These are phyloP conservation scores for Pristionchus entomophagus DNA, from an alignment of 2,888 invertebrate species.

Conservation along the genomic window DNA sequence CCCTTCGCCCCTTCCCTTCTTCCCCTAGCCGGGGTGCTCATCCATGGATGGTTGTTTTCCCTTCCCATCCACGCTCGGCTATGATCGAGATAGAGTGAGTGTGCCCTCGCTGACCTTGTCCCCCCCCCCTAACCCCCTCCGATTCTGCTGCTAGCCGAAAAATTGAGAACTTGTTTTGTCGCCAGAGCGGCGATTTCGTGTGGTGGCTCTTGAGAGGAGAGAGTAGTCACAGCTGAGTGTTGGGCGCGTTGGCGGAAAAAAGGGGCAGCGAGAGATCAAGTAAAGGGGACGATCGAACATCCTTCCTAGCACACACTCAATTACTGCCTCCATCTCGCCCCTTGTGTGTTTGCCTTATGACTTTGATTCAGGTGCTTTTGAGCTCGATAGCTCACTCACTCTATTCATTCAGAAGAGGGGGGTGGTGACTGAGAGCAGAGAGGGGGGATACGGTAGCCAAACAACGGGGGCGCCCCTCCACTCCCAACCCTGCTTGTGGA, in stretches of 20 bases:
- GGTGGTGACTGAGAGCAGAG: background rate
- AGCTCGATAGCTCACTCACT: constrained; percentile 6
- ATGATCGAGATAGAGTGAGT: background rate
- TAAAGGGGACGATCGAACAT: background rate
- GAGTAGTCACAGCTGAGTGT: constrained; percentile 23
- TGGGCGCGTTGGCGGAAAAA: background rate
- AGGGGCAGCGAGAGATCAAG: constrained; percentile 22
- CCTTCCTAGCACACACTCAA: background rate
- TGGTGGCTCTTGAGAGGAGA: constrained; percentile 5
- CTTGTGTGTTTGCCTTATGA: constrained; percentile 23
- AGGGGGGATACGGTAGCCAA: constrained; percentile 22
- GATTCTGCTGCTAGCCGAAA: constrained; percentile 31
- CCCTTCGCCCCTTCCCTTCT: no score
- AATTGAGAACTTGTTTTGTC: constrained; percentile 45
- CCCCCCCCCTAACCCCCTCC: background rate
- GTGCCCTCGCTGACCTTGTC: constrained; percentile 39
- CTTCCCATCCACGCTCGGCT: background rate
- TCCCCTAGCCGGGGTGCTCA: constrained; percentile 6
- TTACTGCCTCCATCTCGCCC: constrained; percentile 11
- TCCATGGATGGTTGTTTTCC: constrained; percentile 36
- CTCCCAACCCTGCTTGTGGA: background rate
- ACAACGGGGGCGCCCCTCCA: background rate
- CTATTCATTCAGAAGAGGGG: constrained; percentile 19
- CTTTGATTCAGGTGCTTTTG: constrained; percentile 32
- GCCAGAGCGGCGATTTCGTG: no score